Percentiles rank a stretch among this genome's conserved stretches.
These are phyloP conservation scores for Hyperoplus immaculatus DNA, from an alignment of 2,797 vertebrate genomes.

Conservation along the genomic window DNA sequence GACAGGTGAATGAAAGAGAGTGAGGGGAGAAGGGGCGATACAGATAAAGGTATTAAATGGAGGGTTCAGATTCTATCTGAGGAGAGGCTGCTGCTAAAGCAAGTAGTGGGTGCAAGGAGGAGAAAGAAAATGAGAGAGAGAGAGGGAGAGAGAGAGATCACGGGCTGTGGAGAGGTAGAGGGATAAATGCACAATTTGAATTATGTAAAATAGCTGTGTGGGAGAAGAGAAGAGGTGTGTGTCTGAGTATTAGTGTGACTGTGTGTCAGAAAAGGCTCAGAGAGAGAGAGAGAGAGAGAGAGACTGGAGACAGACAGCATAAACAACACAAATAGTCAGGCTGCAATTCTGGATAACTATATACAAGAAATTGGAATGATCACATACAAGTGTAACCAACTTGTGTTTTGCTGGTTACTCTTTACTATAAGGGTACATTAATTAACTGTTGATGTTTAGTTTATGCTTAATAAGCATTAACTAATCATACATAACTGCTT, in stretches of 20 bases:
- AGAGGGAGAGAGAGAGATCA: slow-evolving; percentile 56
- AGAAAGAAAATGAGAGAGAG: slow-evolving; percentile 43
- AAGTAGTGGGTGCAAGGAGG: slow-evolving; percentile 37
- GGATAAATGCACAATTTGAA: slow-evolving; percentile 82
- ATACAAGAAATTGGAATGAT: slow-evolving; percentile 24
- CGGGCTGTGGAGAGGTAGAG: slow-evolving; percentile 66
- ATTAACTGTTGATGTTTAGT: too few relatives aligned
- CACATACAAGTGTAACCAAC: slow-evolving; percentile 23
- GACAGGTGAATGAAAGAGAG: slow-evolving; percentile 70
- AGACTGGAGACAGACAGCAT: slow-evolving; percentile 44
- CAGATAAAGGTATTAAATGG: slow-evolving; percentile 64
- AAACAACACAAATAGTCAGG: slow-evolving; percentile 26
- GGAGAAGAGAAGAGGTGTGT: slow-evolving; percentile 70
- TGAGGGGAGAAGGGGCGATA: slow-evolving; percentile 27
- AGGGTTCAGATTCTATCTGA: slow-evolving; percentile 46
- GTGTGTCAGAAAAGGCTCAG: slow-evolving; percentile 55
- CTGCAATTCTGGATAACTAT: slow-evolving; percentile 15
- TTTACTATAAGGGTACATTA: background rate
- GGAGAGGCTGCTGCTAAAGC: slow-evolving; percentile 21
- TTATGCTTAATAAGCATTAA: background rate
- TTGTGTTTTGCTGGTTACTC: slow-evolving; percentile 39
- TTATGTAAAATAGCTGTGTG: slow-evolving; percentile 85
- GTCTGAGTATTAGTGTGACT: slow-evolving; percentile 41
- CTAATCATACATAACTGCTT: background rate
- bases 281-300: slow-evolving; percentile 36